These are phyloP conservation scores for Anarhynchus alexandrinus DNA, from an alignment of 2,113 vertebrate species.

Conservation along the genomic window DNA sequence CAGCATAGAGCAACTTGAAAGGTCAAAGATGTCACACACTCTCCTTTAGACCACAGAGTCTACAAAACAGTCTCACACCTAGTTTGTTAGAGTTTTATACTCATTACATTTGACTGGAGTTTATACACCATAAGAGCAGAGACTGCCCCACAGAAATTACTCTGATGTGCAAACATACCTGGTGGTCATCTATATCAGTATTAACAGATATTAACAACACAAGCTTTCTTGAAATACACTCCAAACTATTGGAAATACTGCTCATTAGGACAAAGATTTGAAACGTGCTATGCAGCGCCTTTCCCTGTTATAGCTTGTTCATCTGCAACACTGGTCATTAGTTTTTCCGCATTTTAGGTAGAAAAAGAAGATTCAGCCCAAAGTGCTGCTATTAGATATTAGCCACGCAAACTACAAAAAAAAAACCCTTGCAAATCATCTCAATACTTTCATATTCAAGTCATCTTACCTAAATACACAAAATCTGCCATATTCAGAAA, in stretches of 20 bases:
- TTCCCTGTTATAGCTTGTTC: neutral
- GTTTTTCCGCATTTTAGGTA: neutral
- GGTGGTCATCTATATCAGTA: neutral
- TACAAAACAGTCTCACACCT: neutral
- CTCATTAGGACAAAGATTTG: neutral
- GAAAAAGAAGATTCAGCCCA: neutral
- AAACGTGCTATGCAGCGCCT: neutral
- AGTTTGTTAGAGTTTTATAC: neutral
- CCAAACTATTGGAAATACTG: neutral
- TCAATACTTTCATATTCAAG: neutral
- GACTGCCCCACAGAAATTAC: neutral
- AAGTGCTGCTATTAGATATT: neutral
- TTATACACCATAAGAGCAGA: neutral
- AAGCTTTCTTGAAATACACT: neutral
- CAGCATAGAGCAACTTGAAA: neutral
- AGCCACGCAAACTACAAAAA: neutral
- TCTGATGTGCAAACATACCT: neutral
- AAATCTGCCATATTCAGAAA: neutral
- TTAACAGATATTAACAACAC: neutral
- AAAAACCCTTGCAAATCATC: neutral
- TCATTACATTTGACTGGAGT: neutral
- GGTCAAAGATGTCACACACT: neutral
- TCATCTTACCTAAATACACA: neutral
- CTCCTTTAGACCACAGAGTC: neutral
- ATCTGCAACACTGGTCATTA: neutral